These are phyloP conservation scores for Goniozus legneri DNA, from an alignment of 1,140 invertebrate genomes.

Conservation along the genomic window DNA sequence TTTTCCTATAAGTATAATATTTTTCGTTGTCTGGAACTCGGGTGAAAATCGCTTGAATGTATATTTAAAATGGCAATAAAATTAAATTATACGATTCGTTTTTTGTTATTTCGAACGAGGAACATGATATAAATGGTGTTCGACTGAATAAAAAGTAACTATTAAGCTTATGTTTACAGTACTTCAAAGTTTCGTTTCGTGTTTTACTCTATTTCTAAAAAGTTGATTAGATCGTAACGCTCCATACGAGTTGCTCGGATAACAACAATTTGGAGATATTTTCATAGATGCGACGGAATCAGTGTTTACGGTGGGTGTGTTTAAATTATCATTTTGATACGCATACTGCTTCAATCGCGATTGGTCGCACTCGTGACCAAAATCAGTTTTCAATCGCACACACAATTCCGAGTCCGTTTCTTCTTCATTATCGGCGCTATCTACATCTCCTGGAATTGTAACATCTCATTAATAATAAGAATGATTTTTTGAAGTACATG, in stretches of 20 bases:
- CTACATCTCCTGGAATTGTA: conserved; percentile 63
- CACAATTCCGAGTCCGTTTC: conserved; percentile 47
- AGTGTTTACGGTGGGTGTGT: conserved; percentile 17
- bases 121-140: conserved; percentile 7
- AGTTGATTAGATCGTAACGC: conserved; percentile 40
- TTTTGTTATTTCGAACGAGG: not conserved
- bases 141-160: not conserved
- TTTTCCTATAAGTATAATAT: not conserved
- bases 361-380: conserved; percentile 2
- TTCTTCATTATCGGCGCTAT: conserved; percentile 64
- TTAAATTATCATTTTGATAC: conserved; percentile 24
- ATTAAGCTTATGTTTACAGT: not conserved
- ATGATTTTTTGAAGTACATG: not conserved
- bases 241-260: conserved; percentile 39
- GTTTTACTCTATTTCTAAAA: conserved; percentile 46
- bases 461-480: too few relatives aligned
- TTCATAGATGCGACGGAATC: conserved; percentile 23
- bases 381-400: conserved; percentile 18
- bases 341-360: conserved; percentile 19
- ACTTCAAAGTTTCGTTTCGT: conserved; percentile 48
- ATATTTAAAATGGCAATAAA: not conserved
- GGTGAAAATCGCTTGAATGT: not conserved
- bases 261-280: conserved; percentile 32
- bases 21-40: not conserved
- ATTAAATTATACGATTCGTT: conserved; percentile 1